Conservation (phyloP, 2,113 vertebrate genomes). For the Emberiza fucata region DNA sequence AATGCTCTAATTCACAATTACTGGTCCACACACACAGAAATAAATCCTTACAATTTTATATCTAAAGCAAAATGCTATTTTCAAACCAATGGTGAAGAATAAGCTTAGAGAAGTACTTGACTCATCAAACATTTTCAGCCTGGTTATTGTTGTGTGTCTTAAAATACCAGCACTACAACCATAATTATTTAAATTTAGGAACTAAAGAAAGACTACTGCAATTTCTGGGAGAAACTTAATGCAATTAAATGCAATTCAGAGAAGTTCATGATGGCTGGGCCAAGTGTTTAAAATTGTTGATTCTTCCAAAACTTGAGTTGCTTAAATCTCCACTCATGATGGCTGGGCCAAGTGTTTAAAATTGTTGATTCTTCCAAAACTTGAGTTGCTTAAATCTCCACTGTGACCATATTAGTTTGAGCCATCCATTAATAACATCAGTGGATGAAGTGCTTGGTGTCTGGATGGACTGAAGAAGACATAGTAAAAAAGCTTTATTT, state of each 20-base stretch:
- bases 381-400: not conserved
- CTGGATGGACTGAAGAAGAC: not conserved
- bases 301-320: not conserved
- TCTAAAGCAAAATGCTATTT: not conserved
- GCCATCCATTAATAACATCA: not conserved
- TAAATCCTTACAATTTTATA: not conserved
- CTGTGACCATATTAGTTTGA: not conserved
- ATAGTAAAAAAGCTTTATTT: not conserved
- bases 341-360: not conserved
- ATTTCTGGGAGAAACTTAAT: not conserved
- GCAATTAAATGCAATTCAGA: not conserved
- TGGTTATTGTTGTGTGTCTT: not conserved
- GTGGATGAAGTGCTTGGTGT: not conserved
- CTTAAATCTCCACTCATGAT: not conserved
- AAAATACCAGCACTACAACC: not conserved
- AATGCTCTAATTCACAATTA: not conserved
- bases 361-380: not conserved
- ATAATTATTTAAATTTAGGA: slow-evolving; percentile 18
- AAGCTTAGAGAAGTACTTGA: not conserved
- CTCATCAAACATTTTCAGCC: not conserved
- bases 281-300: not conserved
- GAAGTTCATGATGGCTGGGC: not conserved
- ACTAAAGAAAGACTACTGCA: not conserved
- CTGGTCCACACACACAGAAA: not conserved
- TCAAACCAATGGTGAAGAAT: not conserved